Base-by-base conservation (phyloP, 2,888 invertebrate species). In the Neria commutata region DNA sequence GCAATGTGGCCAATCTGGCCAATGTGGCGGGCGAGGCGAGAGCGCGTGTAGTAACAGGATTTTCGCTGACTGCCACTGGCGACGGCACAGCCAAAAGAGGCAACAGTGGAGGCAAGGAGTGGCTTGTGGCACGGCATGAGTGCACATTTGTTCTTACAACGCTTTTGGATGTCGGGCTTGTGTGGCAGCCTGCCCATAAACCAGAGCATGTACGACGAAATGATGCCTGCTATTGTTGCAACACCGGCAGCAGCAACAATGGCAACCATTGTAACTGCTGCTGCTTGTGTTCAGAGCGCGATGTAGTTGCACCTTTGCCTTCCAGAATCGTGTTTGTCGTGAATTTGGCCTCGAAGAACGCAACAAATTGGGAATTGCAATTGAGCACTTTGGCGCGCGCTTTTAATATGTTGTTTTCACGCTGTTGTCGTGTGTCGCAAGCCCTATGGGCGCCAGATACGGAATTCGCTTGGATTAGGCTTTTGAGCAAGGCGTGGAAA, bases 301-400 rank as follows among this genome's bases (percentile, higher is more conserved):
- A 17, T 37, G 37, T 21, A 42, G 19, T n/a, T 21, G 5, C 19
- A 19, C 42, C 8, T 42, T 42, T 42, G n/a, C 29, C 6, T 11
- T 29, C 11, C 11, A n/a, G n/a, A n/a, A n/a, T 29, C 21, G 42
- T 42, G 42, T 21, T 42, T 5, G 19, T 42, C 42, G 42, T 42
- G 42, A 42, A 19, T 42, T n/a, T 8, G 8, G 5, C 42, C 42
- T 5, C 4, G 14, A 21, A 19, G 17, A 19, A 5, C 8, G 37
- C 37, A 14, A 4, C 19, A 17, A 42, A 42, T 42, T 17, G 11
- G 4, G 37, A 37, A 37, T 37, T 42, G 5, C 16, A 42, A 42
- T 42, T 42, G 42, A 42, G 4, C 42, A 19, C 42, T 42, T 37
- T 42, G 42, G 42, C 42, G 42, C 42, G 17, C 21, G n/a, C 37